Evolutionary conservation across 2,888 invertebrate genomes (phyloP), one percentile per base, ranked within the genome.

Genomic region (Ariolimax columbianus): DNA sequence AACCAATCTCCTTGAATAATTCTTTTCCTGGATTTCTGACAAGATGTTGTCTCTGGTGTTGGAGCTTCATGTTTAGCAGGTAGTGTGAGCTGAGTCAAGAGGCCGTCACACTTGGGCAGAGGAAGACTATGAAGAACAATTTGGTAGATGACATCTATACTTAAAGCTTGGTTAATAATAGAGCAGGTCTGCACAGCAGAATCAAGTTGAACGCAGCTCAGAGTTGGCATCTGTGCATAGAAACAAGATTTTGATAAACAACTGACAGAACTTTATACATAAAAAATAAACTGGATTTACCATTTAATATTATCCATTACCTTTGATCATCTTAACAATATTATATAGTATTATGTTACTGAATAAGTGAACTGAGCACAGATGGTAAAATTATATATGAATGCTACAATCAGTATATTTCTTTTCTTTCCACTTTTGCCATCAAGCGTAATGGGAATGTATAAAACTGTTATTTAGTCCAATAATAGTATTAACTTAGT

Each of bases 121-220:
- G 91, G 90, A 43, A 90, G 86, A 63, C 90, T 55, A 17, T 88
- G 86, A 30, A 89, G 86, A 30, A 88, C 87, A 55, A 90, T 88
- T 59, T 85, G 87, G 77, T 89, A 90, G 23, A 88, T 77, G 26
- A 86, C 63, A 82, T 82, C 51, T 23, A 43, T 36, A 19, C 17
- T 33, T 68, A 83, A 55, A 36, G 55, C 68, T 38, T 66, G 38
- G 30, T 17, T 51, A n/a, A 70, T 40, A 23, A 38, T 19, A 26
- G 26, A 36, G 36, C 43, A 68, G 11, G 63, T 30, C 7, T 83
- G 40, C 40, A 78, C 78, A 26, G 78, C 78, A 30, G 6, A 14
- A 17, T 83, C 78, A 68, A 83, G 70, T 26, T 30, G 40, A 9
- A 33, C 19, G 36, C 33, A 47, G 33, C 36, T 55, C 19, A 82